phyloP scores from a whole-genome alignment of 2,888 invertebrate species.

The Stenoptilia bipunctidactyla region DNA sequence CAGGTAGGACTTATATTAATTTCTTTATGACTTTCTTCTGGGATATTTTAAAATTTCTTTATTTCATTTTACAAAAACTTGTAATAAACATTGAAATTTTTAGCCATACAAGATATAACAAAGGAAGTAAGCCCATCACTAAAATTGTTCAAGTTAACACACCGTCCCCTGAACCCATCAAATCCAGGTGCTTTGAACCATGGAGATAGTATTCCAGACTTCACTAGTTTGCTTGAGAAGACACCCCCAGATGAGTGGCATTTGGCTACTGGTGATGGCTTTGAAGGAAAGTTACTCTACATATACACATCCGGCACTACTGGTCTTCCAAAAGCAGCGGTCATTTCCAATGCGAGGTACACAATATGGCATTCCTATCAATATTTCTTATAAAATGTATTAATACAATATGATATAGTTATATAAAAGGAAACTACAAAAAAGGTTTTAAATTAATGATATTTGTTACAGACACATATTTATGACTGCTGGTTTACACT shows the following conservation, averaged over 20 bases:
- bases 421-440: too few relatives aligned
- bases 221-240: slow-evolving; percentile 71
- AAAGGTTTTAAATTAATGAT: too few relatives aligned
- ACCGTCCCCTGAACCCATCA: slow-evolving; percentile 33
- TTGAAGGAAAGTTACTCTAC: slow-evolving; percentile 88
- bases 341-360: slow-evolving; percentile 93
- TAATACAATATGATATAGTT: too few relatives aligned
- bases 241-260: slow-evolving; percentile 69
- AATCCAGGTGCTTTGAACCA: slow-evolving; percentile 21
- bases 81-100: too few relatives aligned
- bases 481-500: slow-evolving; percentile 78
- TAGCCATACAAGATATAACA: slow-evolving; percentile 79
- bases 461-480: slow-evolving; percentile 76
- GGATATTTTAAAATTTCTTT: too few relatives aligned
- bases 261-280: slow-evolving; percentile 72
- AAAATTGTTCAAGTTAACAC: slow-evolving; percentile 74
- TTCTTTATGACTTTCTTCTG: too few relatives aligned
- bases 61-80: too few relatives aligned
- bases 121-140: slow-evolving; percentile 76
- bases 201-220: slow-evolving; percentile 64
- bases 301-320: slow-evolving; percentile 99
- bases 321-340: slow-evolving; percentile 97
- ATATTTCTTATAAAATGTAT: too few relatives aligned
- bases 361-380: too few relatives aligned
- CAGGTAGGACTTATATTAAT: too few relatives aligned